These are phyloP conservation scores for Serrognathus titanus DNA, from an alignment of 2,888 invertebrate species.

Conservation along the genomic window DNA sequence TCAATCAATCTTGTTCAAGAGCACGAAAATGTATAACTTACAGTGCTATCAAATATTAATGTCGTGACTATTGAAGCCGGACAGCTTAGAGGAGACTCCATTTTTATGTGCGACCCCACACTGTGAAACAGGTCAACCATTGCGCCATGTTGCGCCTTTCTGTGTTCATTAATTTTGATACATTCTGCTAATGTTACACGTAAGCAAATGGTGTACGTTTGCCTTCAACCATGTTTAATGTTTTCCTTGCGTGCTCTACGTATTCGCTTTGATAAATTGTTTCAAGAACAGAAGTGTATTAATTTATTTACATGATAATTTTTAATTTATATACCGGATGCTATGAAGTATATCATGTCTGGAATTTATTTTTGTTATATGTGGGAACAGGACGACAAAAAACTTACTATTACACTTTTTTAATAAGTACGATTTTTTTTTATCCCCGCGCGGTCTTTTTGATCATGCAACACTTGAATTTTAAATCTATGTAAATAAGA, in stretches of 20 bases:
- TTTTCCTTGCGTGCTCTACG: conserved; percentile 10
- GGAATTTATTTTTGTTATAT: background rate
- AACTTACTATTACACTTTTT: background rate
- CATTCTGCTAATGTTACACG: conserved; percentile 8
- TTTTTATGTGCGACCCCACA: conserved; percentile 24
- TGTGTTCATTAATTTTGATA: conserved; percentile 15
- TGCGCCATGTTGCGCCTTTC: conserved; percentile 19
- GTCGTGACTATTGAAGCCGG: conserved; percentile 16
- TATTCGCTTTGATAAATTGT: conserved; percentile 12
- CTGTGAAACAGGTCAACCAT: conserved; percentile 22
- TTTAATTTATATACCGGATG: conserved; percentile 13
- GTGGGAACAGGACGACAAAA: background rate
- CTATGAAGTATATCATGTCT: background rate
- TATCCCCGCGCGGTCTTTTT: background rate
- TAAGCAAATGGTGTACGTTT: conserved; percentile 2
- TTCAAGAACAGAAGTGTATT: background rate
- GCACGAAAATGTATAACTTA: conserved; percentile 16
- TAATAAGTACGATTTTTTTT: background rate
- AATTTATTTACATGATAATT: conserved; percentile 12
- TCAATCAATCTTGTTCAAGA: too few species aligned
- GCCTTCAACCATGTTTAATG: conserved; percentile 11
- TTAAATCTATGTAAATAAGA: background rate
- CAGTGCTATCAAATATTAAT: conserved; percentile 11
- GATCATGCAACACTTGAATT: conserved; percentile 2
- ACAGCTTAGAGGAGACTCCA: conserved; percentile 21